Conservation (phyloP, 2,888 invertebrate species). For the Cerastis rubricosa region DNA sequence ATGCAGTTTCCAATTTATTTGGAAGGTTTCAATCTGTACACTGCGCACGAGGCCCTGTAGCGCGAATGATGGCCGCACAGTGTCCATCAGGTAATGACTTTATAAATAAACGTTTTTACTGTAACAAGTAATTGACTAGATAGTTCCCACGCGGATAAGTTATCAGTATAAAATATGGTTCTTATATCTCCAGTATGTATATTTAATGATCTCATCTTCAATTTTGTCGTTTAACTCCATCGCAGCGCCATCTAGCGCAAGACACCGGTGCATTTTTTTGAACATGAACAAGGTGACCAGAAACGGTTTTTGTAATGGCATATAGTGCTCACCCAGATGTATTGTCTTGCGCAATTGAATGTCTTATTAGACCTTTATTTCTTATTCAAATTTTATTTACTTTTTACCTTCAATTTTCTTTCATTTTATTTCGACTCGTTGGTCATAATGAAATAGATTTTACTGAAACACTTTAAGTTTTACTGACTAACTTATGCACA, state of each 20-base stretch:
- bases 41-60: background rate
- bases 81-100: constrained; percentile 10
- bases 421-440: background rate
- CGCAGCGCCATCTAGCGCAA: constrained; percentile 45
- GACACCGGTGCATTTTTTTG: background rate
- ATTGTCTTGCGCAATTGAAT: background rate
- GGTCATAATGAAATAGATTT: background rate
- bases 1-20: background rate
- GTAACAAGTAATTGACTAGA: constrained; percentile 13
- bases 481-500: background rate
- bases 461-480: background rate
- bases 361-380: background rate
- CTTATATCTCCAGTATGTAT: background rate
- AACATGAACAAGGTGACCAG: background rate
- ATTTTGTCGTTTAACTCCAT: constrained; percentile 20
- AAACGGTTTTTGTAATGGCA: background rate
- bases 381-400: background rate
- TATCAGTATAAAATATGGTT: constrained; percentile 25
- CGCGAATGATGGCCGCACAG: too few species aligned
- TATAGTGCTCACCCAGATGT: background rate
- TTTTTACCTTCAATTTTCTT: background rate
- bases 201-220: constrained; percentile 27
- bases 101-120: constrained; percentile 28
- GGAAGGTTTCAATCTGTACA: background rate
- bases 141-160: constrained; percentile 44